Conservation (phyloP, 2,888 invertebrate genomes). For the Leptopilina myrica region DNA sequence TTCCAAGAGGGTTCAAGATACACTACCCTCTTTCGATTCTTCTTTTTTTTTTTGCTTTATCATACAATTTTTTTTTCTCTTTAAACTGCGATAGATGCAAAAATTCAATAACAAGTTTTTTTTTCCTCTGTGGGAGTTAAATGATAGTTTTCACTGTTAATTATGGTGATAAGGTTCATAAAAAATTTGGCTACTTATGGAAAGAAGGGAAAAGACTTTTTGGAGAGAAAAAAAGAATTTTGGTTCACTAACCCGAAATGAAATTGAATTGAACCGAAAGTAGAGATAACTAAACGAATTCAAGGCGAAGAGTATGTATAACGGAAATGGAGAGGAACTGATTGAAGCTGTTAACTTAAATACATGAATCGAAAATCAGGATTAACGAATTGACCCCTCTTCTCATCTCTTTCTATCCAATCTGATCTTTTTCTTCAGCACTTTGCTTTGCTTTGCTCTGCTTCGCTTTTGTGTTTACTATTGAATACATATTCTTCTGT, state of each 20-base stretch:
- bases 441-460: neutral
- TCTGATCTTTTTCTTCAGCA: slow-evolving; percentile 32
- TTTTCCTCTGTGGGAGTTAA: too few relatives aligned
- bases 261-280: slow-evolving; percentile 25
- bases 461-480: slow-evolving; percentile 7
- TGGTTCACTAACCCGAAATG: neutral
- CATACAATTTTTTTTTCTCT: neutral
- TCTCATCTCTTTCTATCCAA: slow-evolving; percentile 43
- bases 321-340: slow-evolving; percentile 67
- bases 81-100: slow-evolving; percentile 28
- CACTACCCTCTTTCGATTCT: slow-evolving; percentile 39
- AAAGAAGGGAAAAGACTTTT: too few relatives aligned
- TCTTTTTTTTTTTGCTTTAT: slow-evolving; percentile 17
- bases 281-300: slow-evolving; percentile 45
- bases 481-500: slow-evolving; percentile 34
- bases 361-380: slow-evolving; percentile 69
- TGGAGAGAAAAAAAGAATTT: neutral
- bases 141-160: too few relatives aligned
- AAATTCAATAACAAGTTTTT: slow-evolving; percentile 10
- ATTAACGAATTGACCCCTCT: slow-evolving; percentile 67
- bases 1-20: slow-evolving; percentile 47
- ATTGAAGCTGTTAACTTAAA: slow-evolving; percentile 70
- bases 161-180: too few relatives aligned
- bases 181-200: too few relatives aligned
- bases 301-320: slow-evolving; percentile 21